Conservation (phyloP, 2,797 vertebrate species). For the Varecia variegata region DNA sequence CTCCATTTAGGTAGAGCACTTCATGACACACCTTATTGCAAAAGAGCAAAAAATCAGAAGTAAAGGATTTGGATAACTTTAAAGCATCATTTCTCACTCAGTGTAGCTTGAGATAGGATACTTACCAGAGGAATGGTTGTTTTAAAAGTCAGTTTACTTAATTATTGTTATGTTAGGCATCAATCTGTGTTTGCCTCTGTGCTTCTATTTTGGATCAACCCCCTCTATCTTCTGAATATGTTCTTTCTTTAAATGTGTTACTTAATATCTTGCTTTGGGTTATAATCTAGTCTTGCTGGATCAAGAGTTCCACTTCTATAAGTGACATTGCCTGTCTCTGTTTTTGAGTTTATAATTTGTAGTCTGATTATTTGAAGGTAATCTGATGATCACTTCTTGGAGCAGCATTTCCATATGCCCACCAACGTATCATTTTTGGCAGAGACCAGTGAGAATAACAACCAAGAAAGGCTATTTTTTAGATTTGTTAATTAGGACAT, state of each 20-base stretch:
- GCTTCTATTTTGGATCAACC: background rate
- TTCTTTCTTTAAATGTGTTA: background rate
- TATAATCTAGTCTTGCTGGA: background rate
- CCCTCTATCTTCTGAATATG: background rate
- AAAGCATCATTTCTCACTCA: background rate
- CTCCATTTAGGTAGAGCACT: background rate
- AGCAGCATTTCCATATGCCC: background rate
- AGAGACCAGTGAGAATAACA: background rate
- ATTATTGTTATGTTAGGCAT: background rate
- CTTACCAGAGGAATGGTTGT: background rate
- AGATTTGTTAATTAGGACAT: background rate
- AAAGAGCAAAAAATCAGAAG: background rate
- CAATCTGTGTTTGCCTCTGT: background rate
- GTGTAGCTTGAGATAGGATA: background rate
- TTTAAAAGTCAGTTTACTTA: background rate
- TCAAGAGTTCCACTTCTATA: background rate
- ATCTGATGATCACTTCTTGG: background rate
- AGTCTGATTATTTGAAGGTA: background rate
- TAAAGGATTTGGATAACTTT: background rate
- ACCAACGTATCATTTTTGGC: background rate
- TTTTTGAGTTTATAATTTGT: constrained; percentile 20
- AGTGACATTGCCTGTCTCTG: background rate
- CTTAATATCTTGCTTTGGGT: background rate
- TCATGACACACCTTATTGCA: background rate
- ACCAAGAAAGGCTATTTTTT: background rate